Percentiles rank a stretch among this genome's conserved stretches.
These are phyloP conservation scores for Neopipo cinnamomea DNA, from an alignment of 2,113 vertebrate species.

Conservation along the genomic window DNA sequence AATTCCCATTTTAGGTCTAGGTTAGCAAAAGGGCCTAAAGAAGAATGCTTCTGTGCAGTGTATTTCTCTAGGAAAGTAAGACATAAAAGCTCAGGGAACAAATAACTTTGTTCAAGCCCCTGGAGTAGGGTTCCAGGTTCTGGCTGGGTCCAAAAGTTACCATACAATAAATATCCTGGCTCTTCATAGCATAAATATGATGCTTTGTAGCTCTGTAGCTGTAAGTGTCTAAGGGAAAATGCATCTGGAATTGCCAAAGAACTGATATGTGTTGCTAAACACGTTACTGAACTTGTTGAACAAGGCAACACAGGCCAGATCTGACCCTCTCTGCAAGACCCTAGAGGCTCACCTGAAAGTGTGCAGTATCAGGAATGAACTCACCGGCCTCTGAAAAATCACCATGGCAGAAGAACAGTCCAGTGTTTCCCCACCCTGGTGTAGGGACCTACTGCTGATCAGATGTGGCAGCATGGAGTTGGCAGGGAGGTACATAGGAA, in stretches of 20 bases:
- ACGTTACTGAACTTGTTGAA: neutral
- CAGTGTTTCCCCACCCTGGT: accelerated
- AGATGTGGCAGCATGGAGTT: neutral
- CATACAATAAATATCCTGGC: neutral
- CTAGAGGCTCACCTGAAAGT: neutral
- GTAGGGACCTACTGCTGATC: neutral
- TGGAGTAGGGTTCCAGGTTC: neutral
- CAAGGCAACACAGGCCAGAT: neutral
- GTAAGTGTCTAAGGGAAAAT: neutral
- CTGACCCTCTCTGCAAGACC: neutral
- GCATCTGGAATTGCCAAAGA: neutral
- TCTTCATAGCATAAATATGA: neutral
- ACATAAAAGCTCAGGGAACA: neutral
- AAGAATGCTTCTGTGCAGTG: neutral
- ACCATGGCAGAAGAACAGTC: neutral
- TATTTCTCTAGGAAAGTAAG: neutral
- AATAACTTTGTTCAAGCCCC: neutral
- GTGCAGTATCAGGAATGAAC: neutral
- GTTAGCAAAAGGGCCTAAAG: neutral
- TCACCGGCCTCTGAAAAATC: neutral
- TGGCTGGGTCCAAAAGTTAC: neutral
- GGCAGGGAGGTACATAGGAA: neutral
- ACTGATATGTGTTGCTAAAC: neutral
- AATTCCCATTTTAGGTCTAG: neutral
- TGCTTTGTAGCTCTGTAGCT: neutral